Conservation (phyloP, 2,888 invertebrate species). For the Nycteola revayana region DNA sequence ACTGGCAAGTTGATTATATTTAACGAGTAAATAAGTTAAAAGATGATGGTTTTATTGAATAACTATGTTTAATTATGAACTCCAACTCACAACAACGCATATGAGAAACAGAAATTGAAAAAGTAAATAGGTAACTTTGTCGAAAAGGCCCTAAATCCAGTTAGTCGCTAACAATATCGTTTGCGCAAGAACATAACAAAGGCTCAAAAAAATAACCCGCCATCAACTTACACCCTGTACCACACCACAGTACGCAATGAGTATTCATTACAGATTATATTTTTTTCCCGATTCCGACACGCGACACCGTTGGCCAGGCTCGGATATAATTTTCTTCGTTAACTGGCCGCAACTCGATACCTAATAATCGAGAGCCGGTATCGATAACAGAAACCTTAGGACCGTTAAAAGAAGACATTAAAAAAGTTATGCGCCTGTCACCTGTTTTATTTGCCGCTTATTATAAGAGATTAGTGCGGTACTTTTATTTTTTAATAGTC, state of each 20-base stretch:
- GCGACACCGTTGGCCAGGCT: constrained; percentile 65
- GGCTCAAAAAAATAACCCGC: not conserved
- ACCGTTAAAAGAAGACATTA: constrained; percentile 49
- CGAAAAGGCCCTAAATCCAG: too few relatives aligned
- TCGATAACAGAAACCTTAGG: constrained; percentile 73
- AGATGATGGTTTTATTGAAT: too few relatives aligned
- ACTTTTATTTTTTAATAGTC: constrained; percentile 30
- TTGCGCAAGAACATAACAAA: too few relatives aligned
- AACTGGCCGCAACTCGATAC: constrained; percentile 63
- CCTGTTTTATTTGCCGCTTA: constrained; percentile 35
- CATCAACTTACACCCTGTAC: constrained; percentile 13
- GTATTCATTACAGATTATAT: constrained; percentile 53
- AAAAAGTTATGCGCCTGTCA: constrained; percentile 44
- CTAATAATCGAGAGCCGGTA: constrained; percentile 60
- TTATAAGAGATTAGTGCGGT: constrained; percentile 23
- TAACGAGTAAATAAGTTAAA: too few relatives aligned
- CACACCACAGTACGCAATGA: constrained; percentile 30
- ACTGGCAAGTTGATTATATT: too few relatives aligned
- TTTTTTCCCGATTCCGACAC: constrained; percentile 59
- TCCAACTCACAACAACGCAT: too few relatives aligned
- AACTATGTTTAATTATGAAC: too few relatives aligned
- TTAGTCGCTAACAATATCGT: too few relatives aligned
- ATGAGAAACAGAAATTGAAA: too few relatives aligned
- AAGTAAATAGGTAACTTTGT: too few relatives aligned
- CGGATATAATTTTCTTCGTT: constrained; percentile 74